Evolutionary conservation across 2,888 invertebrate genomes (phyloP).

Genomic region (Invenusta paracnida): DNA sequence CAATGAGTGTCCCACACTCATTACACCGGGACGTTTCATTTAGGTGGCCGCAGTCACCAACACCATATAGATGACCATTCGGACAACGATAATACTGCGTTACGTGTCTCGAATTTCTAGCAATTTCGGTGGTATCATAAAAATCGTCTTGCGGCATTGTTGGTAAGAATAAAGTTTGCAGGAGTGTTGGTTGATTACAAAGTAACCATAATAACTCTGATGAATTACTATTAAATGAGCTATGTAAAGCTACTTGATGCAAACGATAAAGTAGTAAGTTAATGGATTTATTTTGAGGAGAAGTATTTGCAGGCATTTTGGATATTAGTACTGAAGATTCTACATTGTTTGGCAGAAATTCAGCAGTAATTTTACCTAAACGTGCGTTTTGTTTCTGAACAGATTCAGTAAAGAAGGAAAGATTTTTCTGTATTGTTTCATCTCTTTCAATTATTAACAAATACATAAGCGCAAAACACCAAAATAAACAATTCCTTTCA

Average conservation of each 20-base stretch:
- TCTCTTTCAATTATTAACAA: not conserved
- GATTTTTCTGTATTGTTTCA: not conserved
- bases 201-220: not conserved
- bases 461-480: not conserved
- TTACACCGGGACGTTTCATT: not conserved
- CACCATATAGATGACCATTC: constrained; percentile 5
- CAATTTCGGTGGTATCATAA: not conserved
- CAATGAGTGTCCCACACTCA: not conserved
- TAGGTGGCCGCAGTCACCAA: not conserved
- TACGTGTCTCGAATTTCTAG: not conserved
- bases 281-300: not conserved
- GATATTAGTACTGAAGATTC: not conserved
- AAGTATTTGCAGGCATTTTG: not conserved
- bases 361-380: not conserved
- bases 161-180: not conserved
- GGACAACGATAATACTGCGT: not conserved
- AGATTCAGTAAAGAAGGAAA: not conserved
- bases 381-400: not conserved
- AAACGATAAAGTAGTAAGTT: not conserved
- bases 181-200: not conserved
- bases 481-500: not conserved
- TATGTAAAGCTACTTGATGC: not conserved
- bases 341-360: not conserved
- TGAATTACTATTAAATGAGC: too few species aligned
- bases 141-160: not conserved